Evolutionary conservation across 2,113 vertebrate genomes (phyloP).

Genomic region (Chauna torquata): DNA sequence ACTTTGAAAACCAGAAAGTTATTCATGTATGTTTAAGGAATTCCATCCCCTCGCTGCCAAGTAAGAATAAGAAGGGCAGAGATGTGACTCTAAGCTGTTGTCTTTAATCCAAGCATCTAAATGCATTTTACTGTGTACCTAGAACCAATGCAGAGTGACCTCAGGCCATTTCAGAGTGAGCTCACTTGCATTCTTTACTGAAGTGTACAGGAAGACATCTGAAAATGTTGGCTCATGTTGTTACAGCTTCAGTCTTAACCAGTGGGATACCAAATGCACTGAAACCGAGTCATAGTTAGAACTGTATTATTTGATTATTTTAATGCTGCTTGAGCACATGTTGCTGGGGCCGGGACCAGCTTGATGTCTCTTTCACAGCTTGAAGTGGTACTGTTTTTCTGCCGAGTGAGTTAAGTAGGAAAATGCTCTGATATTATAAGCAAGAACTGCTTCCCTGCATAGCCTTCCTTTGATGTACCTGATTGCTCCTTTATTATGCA

Average conservation of each 20-base stretch:
- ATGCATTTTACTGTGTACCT: background rate
- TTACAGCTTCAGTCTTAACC: background rate
- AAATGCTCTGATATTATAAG: background rate
- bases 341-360: background rate
- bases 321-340: background rate
- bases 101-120: background rate
- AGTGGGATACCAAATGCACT: background rate
- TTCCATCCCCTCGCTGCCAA: background rate
- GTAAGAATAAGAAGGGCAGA: background rate
- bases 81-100: background rate
- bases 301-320: background rate
- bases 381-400: background rate
- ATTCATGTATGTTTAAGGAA: background rate
- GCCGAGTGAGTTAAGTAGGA: background rate
- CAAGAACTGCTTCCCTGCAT: background rate
- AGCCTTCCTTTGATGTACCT: background rate
- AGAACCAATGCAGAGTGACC: background rate
- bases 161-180: background rate
- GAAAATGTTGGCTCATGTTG: background rate
- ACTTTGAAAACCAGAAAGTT: background rate
- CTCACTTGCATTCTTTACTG: background rate
- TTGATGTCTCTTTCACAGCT: conserved; percentile 5
- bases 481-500: background rate
- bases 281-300: background rate
- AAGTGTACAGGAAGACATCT: background rate